phyloP scores from a whole-genome alignment of 2,797 vertebrate genomes.

The Austrolebias charrua region DNA sequence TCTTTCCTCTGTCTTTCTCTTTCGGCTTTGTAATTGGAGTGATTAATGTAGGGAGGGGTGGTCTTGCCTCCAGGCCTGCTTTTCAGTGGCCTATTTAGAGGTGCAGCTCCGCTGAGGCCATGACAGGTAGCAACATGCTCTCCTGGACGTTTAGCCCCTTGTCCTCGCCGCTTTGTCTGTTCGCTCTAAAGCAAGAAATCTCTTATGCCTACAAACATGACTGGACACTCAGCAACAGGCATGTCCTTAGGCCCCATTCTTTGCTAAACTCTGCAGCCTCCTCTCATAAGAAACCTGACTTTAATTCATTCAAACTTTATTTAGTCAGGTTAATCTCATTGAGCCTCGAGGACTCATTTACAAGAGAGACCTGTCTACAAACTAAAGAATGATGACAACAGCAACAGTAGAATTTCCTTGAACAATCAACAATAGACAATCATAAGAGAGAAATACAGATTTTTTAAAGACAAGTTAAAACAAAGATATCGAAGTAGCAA shows the following conservation, averaged over 20 bases:
- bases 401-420: no score
- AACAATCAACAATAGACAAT: no score
- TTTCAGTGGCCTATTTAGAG: slow-evolving; percentile 68
- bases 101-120: slow-evolving; percentile 47
- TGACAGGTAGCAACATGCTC: slow-evolving; percentile 74
- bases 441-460: no score
- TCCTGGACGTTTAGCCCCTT: slow-evolving; percentile 65
- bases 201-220: slow-evolving; percentile 55
- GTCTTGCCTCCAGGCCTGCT: slow-evolving; percentile 71
- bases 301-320: no score
- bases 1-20: slow-evolving; percentile 45
- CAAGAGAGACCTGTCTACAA: no score
- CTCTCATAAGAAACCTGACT: slow-evolving; percentile 44
- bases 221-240: slow-evolving; percentile 48
- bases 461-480: no score
- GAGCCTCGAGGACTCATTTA: no score
- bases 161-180: slow-evolving; percentile 66
- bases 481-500: no score
- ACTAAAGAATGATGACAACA: no score
- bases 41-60: slow-evolving; percentile 77
- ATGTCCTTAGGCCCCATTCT: slow-evolving; percentile 26
- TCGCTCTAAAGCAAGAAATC: slow-evolving; percentile 58
- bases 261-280: slow-evolving; percentile 7
- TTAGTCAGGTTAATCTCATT: no score
- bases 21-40: slow-evolving; percentile 76